Base-by-base conservation (phyloP, 1,140 invertebrate species). In the Cephus cinctus region DNA sequence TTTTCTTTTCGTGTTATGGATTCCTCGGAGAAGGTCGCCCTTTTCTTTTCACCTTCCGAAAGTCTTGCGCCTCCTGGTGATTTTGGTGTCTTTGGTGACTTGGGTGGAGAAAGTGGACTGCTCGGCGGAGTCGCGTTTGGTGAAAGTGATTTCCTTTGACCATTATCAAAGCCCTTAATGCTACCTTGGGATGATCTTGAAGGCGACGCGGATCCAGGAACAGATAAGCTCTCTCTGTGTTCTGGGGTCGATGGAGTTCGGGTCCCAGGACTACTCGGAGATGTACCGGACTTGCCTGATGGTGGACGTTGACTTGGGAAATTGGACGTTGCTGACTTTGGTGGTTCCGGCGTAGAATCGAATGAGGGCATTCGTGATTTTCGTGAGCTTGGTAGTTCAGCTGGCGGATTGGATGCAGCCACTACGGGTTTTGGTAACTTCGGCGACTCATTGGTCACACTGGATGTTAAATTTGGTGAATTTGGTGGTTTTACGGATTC, bases 121-220 rank as follows among this genome's bases (percentile, higher is more conserved):
- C 57, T 35, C 43, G 41, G 14, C 0, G 56, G 41, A 16, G 47
- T 4, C 2, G 61, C 9, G 48, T 50, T 56, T 0, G 62, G 55
- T 8, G 61, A 65, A 12, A 75, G 47, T 0, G 67, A 69, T 34
- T 62, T 64, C 32, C 45, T 50, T 11, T 63, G 51, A 0, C 69
- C 69, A 41, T 75, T 59, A 20, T 73, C 68, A 30, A 64, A 73
- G 1, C 71, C 68, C 35, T 62, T 62, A 1, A 72, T 55, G 5
- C 46, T 49, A 4, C 61, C 61, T 54, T 49, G 2, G 46, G 57
- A 45, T 2, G 59, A 48, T 14, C 23, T 60, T 3, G 53, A 52
- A 0, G 56, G 21, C 0, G 5, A 9, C 4, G 43, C 19, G 6
- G 57, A 52, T n/a, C 20, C 54, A 4, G 43, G 21, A 2, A 22